Conservation (phyloP, 1,140 invertebrate species). For the Drosophila eugracilis region DNA sequence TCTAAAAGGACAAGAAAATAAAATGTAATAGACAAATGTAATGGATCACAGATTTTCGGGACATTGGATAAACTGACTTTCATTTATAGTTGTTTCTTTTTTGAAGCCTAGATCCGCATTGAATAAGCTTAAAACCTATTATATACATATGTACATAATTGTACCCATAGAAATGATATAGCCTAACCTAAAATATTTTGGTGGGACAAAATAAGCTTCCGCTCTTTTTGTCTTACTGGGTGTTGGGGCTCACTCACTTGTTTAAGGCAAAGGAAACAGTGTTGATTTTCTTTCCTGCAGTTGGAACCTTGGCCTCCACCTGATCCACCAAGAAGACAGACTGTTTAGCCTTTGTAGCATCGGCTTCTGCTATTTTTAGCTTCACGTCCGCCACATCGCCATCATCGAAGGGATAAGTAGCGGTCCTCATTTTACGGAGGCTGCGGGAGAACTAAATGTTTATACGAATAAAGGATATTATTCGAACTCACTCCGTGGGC, state of each 20-base stretch:
- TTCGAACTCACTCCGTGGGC: slow-evolving; percentile 56
- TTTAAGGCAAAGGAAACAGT: slow-evolving; percentile 73
- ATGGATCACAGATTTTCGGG: no score
- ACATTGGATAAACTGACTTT: no score
- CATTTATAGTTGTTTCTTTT: no score
- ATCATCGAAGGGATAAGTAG: slow-evolving; percentile 72
- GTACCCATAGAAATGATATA: no score
- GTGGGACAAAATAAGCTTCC: no score
- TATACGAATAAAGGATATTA: neutral
- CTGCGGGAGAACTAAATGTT: slow-evolving; percentile 4
- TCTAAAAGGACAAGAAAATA: slow-evolving; percentile 13
- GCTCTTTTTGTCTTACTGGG: no score
- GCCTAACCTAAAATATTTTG: no score
- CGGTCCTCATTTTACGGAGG: slow-evolving; percentile 51
- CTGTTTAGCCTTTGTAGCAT: slow-evolving; percentile 61
- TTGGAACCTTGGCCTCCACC: slow-evolving; percentile 57
- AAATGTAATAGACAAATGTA: neutral
- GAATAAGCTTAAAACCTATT: no score
- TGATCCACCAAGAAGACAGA: slow-evolving; percentile 75
- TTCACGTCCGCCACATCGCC: slow-evolving; percentile 74
- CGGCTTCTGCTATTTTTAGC: slow-evolving; percentile 63
- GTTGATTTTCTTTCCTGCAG: slow-evolving; percentile 35
- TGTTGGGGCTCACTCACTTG: slow-evolving; percentile 52
- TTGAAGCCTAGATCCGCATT: no score
- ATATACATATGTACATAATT: no score